Percentiles rank a stretch among this genome's conserved stretches.
Conservation (phyloP, 2,888 invertebrate species). For the Amphipyra tragopoginis region DNA sequence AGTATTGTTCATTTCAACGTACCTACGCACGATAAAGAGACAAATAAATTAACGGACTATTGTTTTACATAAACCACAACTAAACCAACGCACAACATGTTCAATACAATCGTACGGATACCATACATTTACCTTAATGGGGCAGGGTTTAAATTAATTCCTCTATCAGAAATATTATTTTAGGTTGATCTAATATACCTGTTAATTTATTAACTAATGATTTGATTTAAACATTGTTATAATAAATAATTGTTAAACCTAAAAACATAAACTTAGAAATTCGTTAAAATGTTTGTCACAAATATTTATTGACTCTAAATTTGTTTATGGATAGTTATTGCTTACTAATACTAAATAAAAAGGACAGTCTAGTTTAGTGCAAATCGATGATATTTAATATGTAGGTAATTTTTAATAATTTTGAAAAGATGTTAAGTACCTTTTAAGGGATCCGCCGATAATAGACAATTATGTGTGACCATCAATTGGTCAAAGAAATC, state of each 20-base stretch:
- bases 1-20: slow-evolving; percentile 17
- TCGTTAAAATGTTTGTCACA: background rate
- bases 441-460: background rate
- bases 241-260: background rate
- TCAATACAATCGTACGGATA: slow-evolving; percentile 5
- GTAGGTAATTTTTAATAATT: background rate
- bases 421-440: background rate
- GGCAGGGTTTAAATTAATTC: background rate
- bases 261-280: background rate
- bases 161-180: background rate
- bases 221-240: background rate
- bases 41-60: slow-evolving; percentile 49
- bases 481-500: background rate
- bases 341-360: background rate
- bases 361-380: background rate
- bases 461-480: background rate
- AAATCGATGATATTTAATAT: background rate
- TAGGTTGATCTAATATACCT: background rate
- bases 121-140: background rate
- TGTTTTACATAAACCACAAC: slow-evolving; percentile 33
- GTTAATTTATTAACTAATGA: background rate
- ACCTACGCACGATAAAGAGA: slow-evolving; percentile 31
- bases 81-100: slow-evolving; percentile 4
- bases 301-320: background rate
- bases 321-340: background rate